A percentile compares a stretch with the other conserved stretches of the same genome.
phyloP scores from a whole-genome alignment of 2,113 vertebrate genomes.

The Zosterops japonicus region DNA sequence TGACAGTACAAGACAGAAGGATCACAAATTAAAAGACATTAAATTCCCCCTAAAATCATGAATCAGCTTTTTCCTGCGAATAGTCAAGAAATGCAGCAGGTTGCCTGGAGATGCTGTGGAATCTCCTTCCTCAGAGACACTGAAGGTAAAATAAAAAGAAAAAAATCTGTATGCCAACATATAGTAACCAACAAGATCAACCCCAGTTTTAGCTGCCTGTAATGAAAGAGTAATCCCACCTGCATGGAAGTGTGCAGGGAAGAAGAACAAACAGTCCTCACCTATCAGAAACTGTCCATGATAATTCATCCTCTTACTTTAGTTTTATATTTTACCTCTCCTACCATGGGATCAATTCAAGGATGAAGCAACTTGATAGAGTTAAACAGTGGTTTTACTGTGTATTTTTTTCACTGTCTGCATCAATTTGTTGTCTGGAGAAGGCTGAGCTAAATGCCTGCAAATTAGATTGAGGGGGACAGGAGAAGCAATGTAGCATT shows the following conservation, averaged over 20 bases:
- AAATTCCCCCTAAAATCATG: neutral
- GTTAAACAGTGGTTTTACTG: neutral
- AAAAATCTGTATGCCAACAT: neutral
- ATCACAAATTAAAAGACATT: neutral
- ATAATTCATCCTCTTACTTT: neutral
- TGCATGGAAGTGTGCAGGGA: neutral
- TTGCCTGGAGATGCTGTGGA: neutral
- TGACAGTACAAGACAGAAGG: neutral
- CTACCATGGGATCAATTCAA: neutral
- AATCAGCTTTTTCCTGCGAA: neutral
- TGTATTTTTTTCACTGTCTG: neutral
- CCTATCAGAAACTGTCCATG: neutral
- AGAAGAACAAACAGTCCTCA: neutral
- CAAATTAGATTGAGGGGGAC: neutral
- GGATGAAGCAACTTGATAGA: neutral
- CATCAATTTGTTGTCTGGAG: neutral
- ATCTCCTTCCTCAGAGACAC: neutral
- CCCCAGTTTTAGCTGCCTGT: neutral
- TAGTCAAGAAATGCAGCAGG: neutral
- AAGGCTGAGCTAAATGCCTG: neutral
- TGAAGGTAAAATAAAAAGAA: neutral
- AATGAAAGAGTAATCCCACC: neutral
- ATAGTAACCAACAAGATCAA: neutral
- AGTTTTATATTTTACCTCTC: neutral
- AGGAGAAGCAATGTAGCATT: conserved; percentile 23